phyloP scores from a whole-genome alignment of 2,888 invertebrate species.

The Temnothorax unifasciatus region DNA sequence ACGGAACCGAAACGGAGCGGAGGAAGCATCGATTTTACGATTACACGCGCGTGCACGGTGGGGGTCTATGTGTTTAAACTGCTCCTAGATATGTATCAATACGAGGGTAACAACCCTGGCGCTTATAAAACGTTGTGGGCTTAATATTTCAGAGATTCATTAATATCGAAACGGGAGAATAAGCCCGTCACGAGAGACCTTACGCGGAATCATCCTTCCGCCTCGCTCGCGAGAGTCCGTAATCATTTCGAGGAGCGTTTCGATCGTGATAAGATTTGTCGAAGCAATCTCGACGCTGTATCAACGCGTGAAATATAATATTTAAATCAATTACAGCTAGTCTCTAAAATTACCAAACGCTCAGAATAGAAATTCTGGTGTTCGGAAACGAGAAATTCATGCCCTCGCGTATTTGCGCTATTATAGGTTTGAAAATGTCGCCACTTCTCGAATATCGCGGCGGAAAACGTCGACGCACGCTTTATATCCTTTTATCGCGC shows the following conservation, averaged over 20 bases:
- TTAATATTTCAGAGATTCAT: conserved; percentile 79
- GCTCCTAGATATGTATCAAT: conserved; percentile 73
- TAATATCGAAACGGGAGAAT: conserved; percentile 75
- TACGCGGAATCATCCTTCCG: conserved; percentile 49
- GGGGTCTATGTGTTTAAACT: conserved; percentile 56
- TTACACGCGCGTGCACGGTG: conserved; percentile 60
- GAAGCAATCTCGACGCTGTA: not conserved
- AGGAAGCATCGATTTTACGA: conserved; percentile 68
- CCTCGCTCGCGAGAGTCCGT: conserved; percentile 23
- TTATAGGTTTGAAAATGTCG: not conserved
- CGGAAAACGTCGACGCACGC: not conserved
- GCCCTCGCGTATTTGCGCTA: not conserved
- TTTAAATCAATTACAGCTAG: not conserved
- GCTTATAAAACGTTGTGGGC: conserved; percentile 73
- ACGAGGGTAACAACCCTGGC: conserved; percentile 75
- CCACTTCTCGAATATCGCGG: not conserved
- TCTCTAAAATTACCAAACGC: not conserved
- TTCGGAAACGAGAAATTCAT: not conserved
- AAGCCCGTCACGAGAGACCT: conserved; percentile 63
- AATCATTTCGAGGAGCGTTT: conserved; percentile 35
- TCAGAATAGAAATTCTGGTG: not conserved
- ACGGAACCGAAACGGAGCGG: conserved; percentile 60
- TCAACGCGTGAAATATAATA: not conserved
- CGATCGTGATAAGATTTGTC: conserved; percentile 27
- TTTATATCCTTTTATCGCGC: conserved; percentile 22